Percentiles rank a stretch among this genome's conserved stretches.
These are phyloP conservation scores for Conomelus anceps DNA, from an alignment of 2,888 invertebrate species.

Conservation along the genomic window DNA sequence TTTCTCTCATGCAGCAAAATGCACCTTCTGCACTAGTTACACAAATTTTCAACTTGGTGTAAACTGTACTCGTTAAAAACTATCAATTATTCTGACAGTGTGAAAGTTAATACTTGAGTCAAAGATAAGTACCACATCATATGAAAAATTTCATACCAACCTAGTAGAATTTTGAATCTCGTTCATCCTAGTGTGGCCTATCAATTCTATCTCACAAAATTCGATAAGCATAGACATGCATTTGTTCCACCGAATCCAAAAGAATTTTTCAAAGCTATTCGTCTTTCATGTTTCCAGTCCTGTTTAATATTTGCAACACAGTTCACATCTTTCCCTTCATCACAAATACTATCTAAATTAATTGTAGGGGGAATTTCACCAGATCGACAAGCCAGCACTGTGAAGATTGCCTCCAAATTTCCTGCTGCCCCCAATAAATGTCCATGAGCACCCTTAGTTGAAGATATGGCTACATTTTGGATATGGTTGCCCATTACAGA, in stretches of 20 bases:
- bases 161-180: neutral
- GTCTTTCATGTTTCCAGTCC: constrained; percentile 52
- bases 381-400: constrained; percentile 68
- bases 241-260: constrained; percentile 99
- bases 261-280: constrained; percentile 88
- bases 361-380: constrained; percentile 79
- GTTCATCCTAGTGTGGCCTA: neutral
- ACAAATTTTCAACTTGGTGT: too few relatives aligned
- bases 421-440: constrained; percentile 97
- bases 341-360: constrained; percentile 67
- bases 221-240: constrained; percentile 66
- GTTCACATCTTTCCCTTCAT: constrained; percentile 57
- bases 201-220: neutral
- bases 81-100: too few relatives aligned
- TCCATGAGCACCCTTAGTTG: constrained; percentile 95
- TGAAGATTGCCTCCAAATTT: constrained; percentile 83
- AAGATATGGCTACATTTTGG: constrained; percentile 62
- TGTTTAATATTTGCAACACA: constrained; percentile 56
- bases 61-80: too few relatives aligned
- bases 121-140: neutral
- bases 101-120: too few relatives aligned
- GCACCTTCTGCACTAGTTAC: too few relatives aligned
- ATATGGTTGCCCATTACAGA: constrained; percentile 58
- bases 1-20: too few relatives aligned
- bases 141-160: neutral